phyloP scores from a whole-genome alignment of 2,797 vertebrate genomes.

The Lutra lutra region DNA sequence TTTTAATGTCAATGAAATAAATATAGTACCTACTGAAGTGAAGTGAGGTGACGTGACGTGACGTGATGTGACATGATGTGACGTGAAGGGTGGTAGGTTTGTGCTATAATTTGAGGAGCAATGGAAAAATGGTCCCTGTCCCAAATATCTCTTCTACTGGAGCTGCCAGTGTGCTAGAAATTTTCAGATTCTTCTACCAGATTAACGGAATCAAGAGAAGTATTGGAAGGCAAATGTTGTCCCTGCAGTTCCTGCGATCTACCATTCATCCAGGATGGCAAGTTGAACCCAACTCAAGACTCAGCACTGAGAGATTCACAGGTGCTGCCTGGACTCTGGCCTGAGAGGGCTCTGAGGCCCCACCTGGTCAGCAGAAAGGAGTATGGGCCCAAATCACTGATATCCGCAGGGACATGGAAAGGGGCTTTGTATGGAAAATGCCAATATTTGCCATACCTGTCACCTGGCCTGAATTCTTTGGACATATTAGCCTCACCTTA shows the following conservation, averaged over 20 bases:
- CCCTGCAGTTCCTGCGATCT: background rate
- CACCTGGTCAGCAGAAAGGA: background rate
- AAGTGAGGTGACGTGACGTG: background rate
- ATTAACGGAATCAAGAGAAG: slow-evolving; percentile 58
- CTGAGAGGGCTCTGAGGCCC: background rate
- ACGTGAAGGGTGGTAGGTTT: slow-evolving; percentile 61
- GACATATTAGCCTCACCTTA: background rate
- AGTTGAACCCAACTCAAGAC: background rate
- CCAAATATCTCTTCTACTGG: slow-evolving; percentile 17
- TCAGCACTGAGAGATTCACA: background rate
- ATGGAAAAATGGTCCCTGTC: slow-evolving; percentile 52
- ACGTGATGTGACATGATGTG: background rate
- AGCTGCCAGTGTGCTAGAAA: slow-evolving; percentile 42
- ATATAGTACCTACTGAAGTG: background rate
- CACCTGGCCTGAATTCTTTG: background rate
- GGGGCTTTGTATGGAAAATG: background rate
- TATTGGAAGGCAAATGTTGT: slow-evolving; percentile 58
- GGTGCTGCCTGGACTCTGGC: background rate
- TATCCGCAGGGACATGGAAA: background rate
- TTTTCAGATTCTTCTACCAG: slow-evolving; percentile 46
- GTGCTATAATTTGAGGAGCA: slow-evolving; percentile 61
- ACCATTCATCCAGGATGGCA: slow-evolving; percentile 1
- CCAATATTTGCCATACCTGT: background rate
- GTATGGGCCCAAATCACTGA: accelerated
- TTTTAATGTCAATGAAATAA: slow-evolving; percentile 40